Conservation (phyloP, 2,888 invertebrate genomes). For the Leuctra nigra region DNA sequence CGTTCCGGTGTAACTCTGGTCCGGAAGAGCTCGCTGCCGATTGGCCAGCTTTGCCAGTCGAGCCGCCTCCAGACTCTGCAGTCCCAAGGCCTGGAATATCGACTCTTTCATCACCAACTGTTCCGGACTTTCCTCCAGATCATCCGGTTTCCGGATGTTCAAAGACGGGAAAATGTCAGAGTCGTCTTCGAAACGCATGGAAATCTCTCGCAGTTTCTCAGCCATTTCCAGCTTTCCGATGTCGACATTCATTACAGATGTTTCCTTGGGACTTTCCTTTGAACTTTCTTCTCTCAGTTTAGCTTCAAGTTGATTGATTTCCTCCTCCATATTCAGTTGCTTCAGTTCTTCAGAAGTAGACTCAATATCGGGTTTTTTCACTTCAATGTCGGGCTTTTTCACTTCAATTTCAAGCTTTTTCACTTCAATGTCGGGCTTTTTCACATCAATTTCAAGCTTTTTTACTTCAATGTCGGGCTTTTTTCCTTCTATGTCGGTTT, state of each 20-base stretch:
- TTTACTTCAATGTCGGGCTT: too few species aligned
- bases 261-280: too few species aligned
- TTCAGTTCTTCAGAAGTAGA: not conserved
- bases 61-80: conserved; percentile 67
- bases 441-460: not conserved
- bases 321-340: not conserved
- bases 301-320: not conserved
- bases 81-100: conserved; percentile 64
- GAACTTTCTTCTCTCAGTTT: not conserved
- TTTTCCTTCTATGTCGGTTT: too few species aligned
- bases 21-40: conserved; percentile 39
- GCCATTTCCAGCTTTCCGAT: not conserved
- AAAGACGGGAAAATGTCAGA: conserved; percentile 4
- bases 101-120: conserved; percentile 63
- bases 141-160: conserved; percentile 1
- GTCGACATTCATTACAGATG: too few species aligned
- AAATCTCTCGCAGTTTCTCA: conserved; percentile 9
- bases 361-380: not conserved
- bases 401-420: too few species aligned
- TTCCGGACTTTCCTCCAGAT: conserved; percentile 48
- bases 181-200: conserved; percentile 2
- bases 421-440: too few species aligned
- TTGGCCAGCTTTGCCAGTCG: conserved; percentile 35
- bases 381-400: too few species aligned
- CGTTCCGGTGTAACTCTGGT: conserved; percentile 64